Conservation (phyloP, 2,113 vertebrate genomes). For the Burhinus bistriatus region DNA sequence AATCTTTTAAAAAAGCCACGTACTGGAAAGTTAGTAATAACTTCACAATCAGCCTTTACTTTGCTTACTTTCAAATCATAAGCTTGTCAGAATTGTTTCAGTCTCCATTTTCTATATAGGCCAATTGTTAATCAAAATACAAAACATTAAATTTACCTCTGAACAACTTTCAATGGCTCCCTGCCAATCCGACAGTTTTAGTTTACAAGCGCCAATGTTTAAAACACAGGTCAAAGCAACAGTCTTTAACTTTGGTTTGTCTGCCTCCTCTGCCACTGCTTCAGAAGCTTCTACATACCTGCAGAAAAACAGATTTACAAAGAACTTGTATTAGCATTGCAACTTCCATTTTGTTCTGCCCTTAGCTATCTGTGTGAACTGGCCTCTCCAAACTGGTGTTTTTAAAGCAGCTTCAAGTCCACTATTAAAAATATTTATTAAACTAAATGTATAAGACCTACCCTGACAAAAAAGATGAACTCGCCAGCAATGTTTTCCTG, state of each 20-base stretch:
- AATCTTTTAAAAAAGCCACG: neutral
- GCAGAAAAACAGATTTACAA: slow-evolving; percentile 8
- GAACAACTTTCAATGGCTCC: slow-evolving; percentile 88
- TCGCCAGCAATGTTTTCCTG: neutral
- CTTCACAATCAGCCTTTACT: neutral
- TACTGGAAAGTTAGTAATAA: neutral
- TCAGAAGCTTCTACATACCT: slow-evolving; percentile 88
- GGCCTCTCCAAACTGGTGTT: neutral
- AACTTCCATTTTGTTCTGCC: neutral
- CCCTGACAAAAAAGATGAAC: neutral
- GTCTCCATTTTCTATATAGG: neutral
- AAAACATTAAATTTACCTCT: slow-evolving; percentile 76
- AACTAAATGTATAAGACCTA: neutral
- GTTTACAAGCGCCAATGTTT: slow-evolving; percentile 90
- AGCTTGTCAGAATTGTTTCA: neutral
- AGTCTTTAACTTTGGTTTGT: slow-evolving; percentile 80
- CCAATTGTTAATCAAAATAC: neutral
- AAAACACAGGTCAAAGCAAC: slow-evolving; percentile 86
- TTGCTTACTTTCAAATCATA: neutral
- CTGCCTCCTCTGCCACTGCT: slow-evolving; percentile 71
- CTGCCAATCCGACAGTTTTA: slow-evolving; percentile 90
- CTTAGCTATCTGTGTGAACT: neutral
- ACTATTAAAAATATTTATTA: neutral
- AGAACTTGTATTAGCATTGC: neutral
- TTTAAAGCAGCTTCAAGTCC: neutral